phyloP scores from a whole-genome alignment of 2,888 invertebrate species.

The Zygothrica quintamaculata region DNA sequence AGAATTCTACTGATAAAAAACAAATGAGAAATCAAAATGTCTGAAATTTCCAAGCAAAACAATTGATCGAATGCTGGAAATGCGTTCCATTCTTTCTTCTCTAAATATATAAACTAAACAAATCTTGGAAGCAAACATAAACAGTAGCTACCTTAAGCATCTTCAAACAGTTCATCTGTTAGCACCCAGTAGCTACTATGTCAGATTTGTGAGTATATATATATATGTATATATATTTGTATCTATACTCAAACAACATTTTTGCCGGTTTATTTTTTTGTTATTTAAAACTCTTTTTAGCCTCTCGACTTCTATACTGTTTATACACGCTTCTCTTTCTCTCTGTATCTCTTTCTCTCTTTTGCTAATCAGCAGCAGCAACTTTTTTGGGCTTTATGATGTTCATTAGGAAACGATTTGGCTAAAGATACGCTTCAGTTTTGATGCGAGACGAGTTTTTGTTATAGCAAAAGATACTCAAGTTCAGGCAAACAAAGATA shows the following conservation, averaged over 20 bases:
- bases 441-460: conserved; percentile 47
- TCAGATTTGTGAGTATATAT: too few species aligned
- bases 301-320: background rate
- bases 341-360: background rate
- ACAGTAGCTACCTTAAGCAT: conserved; percentile 18
- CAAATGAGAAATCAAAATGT: too few species aligned
- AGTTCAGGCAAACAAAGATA: background rate
- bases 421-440: conserved; percentile 47
- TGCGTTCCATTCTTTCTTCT: too few species aligned
- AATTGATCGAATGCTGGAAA: too few species aligned
- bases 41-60: too few species aligned
- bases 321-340: background rate
- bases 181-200: conserved; percentile 23
- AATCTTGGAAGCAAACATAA: conserved; percentile 14
- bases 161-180: conserved; percentile 45
- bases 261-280: conserved; percentile 35
- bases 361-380: conserved; percentile 34
- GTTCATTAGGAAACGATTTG: conserved; percentile 63
- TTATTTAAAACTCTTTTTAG: conserved; percentile 3
- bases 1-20: too few species aligned
- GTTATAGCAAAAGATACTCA: background rate
- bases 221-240: conserved; percentile 20
- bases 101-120: conserved; percentile 5
- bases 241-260: conserved; percentile 3
- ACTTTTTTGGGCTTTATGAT: conserved; percentile 52